Base-by-base conservation (phyloP, 37 sponge, comb jelly and placozoan genomes). In the Agelas oroides region DNA sequence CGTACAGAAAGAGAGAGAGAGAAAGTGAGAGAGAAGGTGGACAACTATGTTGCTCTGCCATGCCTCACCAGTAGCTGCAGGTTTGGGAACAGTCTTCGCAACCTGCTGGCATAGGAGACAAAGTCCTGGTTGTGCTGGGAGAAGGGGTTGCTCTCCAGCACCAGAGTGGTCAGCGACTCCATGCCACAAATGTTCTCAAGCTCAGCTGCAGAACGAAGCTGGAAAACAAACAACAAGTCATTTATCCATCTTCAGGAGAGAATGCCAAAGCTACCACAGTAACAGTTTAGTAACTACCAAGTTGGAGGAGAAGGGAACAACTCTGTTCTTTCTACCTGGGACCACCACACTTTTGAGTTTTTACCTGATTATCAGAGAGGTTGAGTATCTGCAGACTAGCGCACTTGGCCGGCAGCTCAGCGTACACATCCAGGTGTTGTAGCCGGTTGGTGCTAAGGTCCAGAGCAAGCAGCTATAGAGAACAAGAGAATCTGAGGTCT, bases 401-500 rank as follows among this genome's bases (percentile, higher is more conserved):
- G 25, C 82, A 86, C 59, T 76, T 86, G 25, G 58, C 36, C 5
- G 78, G 71, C 16, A 89, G 59, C 19, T 52, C 54, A 52, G 75
- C 3, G 28, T 80, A 91, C 0, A 54, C 19, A 0, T 91, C 81
- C 41, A 91, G 73, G 27, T 37, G 69, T 34, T 86, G 82, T 40
- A 91, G 63, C 1, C 83, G 38, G 55, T 91, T 91, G 60, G 67
- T 81, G 57, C 83, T 86, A 8, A 91, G 79, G 71, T 86, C 72
- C 30, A 91, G 70, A 19, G 78, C 70, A 21, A 78, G 33, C 34
- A 91, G 82, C 91, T 91, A 31, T 8, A 46, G 3, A 8, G 46
- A 8, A 46, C 46, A 46, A n/a, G n/a, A n/a, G n/a, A n/a, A n/a
- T n/a, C n/a, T n/a, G n/a, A n/a, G n/a, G n/a, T n/a, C n/a, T n/a